phyloP scores from a whole-genome alignment of 2,113 vertebrate genomes.

The Cynocephalus volans region DNA sequence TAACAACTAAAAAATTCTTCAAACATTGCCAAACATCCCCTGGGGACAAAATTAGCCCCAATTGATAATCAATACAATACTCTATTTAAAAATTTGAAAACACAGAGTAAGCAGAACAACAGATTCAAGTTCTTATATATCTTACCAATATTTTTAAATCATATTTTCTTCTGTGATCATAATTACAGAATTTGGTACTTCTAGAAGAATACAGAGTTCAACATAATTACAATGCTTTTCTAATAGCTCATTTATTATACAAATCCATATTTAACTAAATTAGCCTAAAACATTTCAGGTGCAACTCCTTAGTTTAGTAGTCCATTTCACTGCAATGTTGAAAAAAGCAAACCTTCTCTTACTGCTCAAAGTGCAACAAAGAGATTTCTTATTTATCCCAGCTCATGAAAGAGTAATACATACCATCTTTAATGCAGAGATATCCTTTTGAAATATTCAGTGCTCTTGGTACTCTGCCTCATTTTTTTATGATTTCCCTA shows the following conservation, averaged over 20 bases:
- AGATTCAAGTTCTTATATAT: background rate
- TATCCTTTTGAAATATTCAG: background rate
- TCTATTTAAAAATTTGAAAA: background rate
- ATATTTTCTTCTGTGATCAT: background rate
- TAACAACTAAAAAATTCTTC: background rate
- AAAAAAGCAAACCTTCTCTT: conserved; percentile 12
- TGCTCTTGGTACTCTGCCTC: background rate
- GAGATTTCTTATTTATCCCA: conserved; percentile 27
- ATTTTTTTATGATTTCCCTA: conserved; percentile 29
- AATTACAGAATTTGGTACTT: background rate
- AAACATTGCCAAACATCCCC: background rate
- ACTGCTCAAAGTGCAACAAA: background rate
- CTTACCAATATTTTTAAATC: background rate
- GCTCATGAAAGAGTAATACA: conserved; percentile 58
- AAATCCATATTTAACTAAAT: conserved; percentile 27
- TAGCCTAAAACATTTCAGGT: background rate
- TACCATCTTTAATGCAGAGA: conserved; percentile 38
- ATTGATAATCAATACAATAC: background rate
- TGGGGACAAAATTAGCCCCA: background rate
- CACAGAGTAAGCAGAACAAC: background rate
- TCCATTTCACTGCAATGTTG: background rate
- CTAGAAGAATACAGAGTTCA: background rate
- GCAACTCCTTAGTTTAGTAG: background rate
- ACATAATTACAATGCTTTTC: conserved; percentile 11
- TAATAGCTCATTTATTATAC: background rate